phyloP scores from a whole-genome alignment of 2,113 vertebrate genomes.

The Tonatia bakeri region DNA sequence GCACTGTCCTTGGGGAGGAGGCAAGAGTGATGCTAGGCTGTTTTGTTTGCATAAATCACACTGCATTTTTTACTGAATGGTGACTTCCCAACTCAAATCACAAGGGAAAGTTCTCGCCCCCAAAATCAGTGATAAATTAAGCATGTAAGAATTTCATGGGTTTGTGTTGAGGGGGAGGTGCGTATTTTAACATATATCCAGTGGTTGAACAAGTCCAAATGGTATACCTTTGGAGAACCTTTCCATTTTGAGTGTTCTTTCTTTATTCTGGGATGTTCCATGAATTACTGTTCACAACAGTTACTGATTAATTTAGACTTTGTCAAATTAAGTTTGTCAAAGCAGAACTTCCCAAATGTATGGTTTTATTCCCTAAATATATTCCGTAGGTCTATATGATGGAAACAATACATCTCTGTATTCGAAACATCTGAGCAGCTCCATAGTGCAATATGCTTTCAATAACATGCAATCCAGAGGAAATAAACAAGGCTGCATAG shows the following conservation, averaged over 20 bases:
- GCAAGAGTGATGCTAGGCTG: constrained; percentile 65
- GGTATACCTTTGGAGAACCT: constrained; percentile 85
- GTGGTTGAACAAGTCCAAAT: constrained; percentile 87
- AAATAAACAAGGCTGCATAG: constrained; percentile 91
- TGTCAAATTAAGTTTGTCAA: constrained; percentile 87
- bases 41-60: constrained; percentile 84
- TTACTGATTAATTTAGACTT: constrained; percentile 86
- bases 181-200: constrained; percentile 80
- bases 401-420: constrained; percentile 86
- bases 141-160: constrained; percentile 81
- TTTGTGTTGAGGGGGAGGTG: constrained; percentile 50
- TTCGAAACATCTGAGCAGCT: constrained; percentile 90
- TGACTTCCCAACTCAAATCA: constrained; percentile 79
- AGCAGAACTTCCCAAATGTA: constrained; percentile 89
- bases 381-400: constrained; percentile 84
- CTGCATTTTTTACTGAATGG: constrained; percentile 81
- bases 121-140: constrained; percentile 89
- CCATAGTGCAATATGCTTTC: constrained; percentile 92
- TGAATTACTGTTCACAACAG: constrained; percentile 77
- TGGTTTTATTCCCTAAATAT: constrained; percentile 89
- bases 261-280: constrained; percentile 78
- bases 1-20: constrained; percentile 71
- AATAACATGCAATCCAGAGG: constrained; percentile 86
- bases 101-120: constrained; percentile 75
- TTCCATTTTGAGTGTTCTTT: constrained; percentile 83